Evolutionary conservation across 1,140 invertebrate species (phyloP).

Genomic region (Drosophila persimilis): DNA sequence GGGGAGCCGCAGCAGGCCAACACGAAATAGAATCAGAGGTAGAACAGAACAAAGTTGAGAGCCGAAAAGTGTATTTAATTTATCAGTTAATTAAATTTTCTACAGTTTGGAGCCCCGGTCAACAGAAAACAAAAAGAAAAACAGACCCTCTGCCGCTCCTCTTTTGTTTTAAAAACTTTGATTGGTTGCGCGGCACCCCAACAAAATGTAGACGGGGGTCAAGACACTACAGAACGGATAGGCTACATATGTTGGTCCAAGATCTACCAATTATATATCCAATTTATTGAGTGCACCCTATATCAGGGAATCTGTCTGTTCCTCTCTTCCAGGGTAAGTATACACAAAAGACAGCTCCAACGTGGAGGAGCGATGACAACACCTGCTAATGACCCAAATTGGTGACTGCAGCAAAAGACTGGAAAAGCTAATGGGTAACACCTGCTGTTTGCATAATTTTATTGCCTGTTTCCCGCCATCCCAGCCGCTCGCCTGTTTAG

Average conservation of each 20-base stretch:
- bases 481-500: constrained; percentile 15
- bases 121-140: constrained; percentile 17
- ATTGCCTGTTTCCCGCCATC: constrained; percentile 33
- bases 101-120: constrained; percentile 40
- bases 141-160: constrained; percentile 15
- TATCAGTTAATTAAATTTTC: constrained; percentile 77
- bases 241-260: no score
- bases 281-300: no score
- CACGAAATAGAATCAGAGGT: constrained; percentile 25
- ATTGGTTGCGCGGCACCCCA: constrained; percentile 38
- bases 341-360: constrained; percentile 15
- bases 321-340: no score
- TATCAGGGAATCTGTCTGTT: no score
- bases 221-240: no score
- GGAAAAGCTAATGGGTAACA: constrained; percentile 63
- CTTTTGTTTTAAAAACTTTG: constrained; percentile 68
- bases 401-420: constrained; percentile 57
- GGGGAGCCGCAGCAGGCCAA: constrained; percentile 21
- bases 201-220: background rate
- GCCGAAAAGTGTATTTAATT: constrained; percentile 64
- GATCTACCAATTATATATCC: no score
- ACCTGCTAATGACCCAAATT: constrained; percentile 77
- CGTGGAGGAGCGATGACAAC: constrained; percentile 55
- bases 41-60: constrained; percentile 28
- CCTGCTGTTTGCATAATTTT: constrained; percentile 79